Base-by-base conservation (phyloP, 2,113 vertebrate species). In the Edolisoma coerulescens region DNA sequence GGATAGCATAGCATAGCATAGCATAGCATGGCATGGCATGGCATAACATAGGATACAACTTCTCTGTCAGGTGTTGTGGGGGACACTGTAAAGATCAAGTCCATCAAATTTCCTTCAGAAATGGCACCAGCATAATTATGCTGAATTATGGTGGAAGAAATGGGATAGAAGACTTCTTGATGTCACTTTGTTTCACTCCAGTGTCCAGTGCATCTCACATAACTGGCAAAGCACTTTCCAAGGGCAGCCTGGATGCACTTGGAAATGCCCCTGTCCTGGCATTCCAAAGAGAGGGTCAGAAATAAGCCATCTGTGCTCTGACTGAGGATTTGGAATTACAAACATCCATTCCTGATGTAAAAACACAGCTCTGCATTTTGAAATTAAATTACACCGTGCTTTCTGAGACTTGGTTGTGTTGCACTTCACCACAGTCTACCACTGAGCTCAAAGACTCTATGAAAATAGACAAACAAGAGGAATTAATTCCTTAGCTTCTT, bases 1-100 rank as follows among this genome's bases (percentile, higher is more conserved):
- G 47, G 11, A 6, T 1, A 65, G 74, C 3, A 28, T 3, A 41
- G 4, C 2, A 17, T 2, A 39, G 5, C 1, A 9, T 3, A 50
- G 56, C 8, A 6, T 2, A 59, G 57, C 56, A 42, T 8, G 7
- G 39, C 26, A 37, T 9, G 17, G 61, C 18, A 52, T 20, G 10
- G 60, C 33, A 26, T 7, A 10, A 52, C 20, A n/a, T 3, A 33
- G 21, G 19, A 68, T 4, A 56, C 3, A 32, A 32, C 16, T 76
- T 76, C 37, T 42, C 32, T 52, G 30, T 42, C 11, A 3, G 42
- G 23, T 71, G 39, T 18, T 80, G 6, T 28, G 24, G 16, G 19
- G 47, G 24, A 7, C 32, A 33, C 18, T 44, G 6, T 44, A 53
- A 87, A 63, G 16, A 87, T 63, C 20, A 53, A 7, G 20, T n/a